Base-by-base conservation (phyloP, 2,797 vertebrate species). In the Poecilia gillii region DNA sequence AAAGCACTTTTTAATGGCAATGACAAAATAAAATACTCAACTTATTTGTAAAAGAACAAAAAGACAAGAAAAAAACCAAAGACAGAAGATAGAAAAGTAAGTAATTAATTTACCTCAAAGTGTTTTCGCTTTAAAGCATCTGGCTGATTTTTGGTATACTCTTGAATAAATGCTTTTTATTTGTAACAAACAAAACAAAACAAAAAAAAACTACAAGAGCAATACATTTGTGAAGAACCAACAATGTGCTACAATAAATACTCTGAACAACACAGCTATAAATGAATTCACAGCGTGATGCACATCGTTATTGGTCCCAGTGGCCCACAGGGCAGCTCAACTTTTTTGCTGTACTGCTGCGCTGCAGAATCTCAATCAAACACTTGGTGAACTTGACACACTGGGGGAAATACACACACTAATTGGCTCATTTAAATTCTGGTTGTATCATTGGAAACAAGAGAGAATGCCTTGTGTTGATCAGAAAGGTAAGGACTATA, bases 351-450 rank as follows among this genome's bases (percentile, higher is more conserved):
- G 79, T 79, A 80, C 78, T 82, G 85, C 87, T 85, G 75, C 81
- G 90, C 81, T 78, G 82, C 80, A 83, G 88, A 89, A 83, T 89
- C 88, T 85, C 87, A 91, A 92, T 93, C 88, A 91, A 90, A 92
- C 85, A 87, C 87, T 86, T 70, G 77, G 87, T 89, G 86, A 91
- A 90, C 87, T 89, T 55, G 43, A 77, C 77, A 88, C 85, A 62
- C 87, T 14, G 12, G 72, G 89, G 90, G 87, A 91, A 92, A 93
- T 73, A 73, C 78, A 84, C 77, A 76, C 79, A 62, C 91, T 95
- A 94, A 95, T 95, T 94, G 91, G 88, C 87, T 94, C 78, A 93
- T 95, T 94, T 92, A 94, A 93, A 96, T 95, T 94, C 94, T 92
- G 77, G 86, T 82, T 70, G 78, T 81, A 55, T 91, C 84, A 88